A percentile compares a stretch with the other conserved stretches of the same genome.
Evolutionary conservation across 2,888 invertebrate genomes (phyloP).

Genomic region (Malacosoma neustria): DNA sequence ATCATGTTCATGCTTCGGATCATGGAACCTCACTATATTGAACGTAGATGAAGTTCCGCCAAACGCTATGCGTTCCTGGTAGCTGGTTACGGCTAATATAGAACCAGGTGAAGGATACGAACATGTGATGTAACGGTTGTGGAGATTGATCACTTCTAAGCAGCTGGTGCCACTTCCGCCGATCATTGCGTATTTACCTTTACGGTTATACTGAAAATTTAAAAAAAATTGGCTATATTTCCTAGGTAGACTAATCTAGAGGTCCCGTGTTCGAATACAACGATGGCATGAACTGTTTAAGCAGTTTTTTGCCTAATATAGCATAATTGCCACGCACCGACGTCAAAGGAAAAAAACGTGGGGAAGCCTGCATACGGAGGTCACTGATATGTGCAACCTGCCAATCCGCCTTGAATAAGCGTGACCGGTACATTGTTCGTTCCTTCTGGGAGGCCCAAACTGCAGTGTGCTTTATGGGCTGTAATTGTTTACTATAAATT

Average conservation of each 20-base stretch:
- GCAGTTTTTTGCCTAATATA: no score
- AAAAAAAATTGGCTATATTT: no score
- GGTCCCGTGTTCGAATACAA: no score
- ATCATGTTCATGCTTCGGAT: conserved; percentile 56
- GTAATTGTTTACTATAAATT: no score
- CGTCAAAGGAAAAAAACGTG: background rate
- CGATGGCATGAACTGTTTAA: no score
- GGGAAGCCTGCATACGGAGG: background rate
- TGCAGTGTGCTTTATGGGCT: no score
- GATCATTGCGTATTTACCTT: conserved; percentile 61
- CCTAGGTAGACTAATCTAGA: no score
- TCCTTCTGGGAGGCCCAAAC: no score
- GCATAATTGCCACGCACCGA: background rate
- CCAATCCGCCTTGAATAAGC: background rate
- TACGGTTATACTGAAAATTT: conserved; percentile 57
- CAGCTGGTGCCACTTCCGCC: conserved; percentile 65
- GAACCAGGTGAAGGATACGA: conserved; percentile 51
- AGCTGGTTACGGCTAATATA: conserved; percentile 45
- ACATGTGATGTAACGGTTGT: conserved; percentile 58
- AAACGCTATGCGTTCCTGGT: conserved; percentile 52
- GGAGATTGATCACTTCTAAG: conserved; percentile 59
- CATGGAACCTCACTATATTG: conserved; percentile 52
- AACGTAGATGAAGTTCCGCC: conserved; percentile 54
- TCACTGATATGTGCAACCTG: background rate
- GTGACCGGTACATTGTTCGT: no score